Conservation (phyloP, 1,140 invertebrate genomes). For the Cecropterus lyciades region DNA sequence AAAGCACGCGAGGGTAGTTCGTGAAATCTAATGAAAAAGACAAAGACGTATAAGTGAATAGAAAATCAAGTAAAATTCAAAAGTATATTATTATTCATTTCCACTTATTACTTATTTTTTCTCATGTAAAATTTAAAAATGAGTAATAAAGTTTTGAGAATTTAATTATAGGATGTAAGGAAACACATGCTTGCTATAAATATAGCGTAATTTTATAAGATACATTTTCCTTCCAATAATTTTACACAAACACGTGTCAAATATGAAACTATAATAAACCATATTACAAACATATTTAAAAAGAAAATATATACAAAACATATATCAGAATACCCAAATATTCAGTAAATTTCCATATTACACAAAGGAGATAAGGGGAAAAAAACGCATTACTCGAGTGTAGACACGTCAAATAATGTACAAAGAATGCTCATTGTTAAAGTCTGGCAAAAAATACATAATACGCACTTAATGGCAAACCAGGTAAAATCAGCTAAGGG, state of each 20-base stretch:
- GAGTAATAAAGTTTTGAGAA: not conserved
- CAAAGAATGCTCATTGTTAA: conserved; percentile 37
- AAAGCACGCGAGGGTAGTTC: conserved; percentile 56
- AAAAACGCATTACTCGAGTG: conserved; percentile 26
- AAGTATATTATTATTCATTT: not conserved
- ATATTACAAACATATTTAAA: no score
- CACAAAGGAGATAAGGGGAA: conserved; percentile 6
- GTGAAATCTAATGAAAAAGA: conserved; percentile 41
- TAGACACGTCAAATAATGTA: conserved; percentile 34
- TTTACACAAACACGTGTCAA: no score
- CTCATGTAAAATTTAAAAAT: no score
- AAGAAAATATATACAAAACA: no score
- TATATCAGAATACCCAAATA: not conserved
- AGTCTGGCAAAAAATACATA: conserved; percentile 47
- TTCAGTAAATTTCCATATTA: conserved; percentile 20
- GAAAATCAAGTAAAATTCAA: conserved; percentile 12
- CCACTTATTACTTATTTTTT: no score
- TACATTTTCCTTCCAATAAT: no score
- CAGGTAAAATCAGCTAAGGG: conserved; percentile 64
- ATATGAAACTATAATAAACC: no score
- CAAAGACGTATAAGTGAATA: conserved; percentile 20
- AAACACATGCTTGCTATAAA: no score
- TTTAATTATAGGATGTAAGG: no score
- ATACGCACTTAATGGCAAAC: conserved; percentile 46
- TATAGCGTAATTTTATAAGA: no score